Evolutionary conservation across 1,140 invertebrate genomes (phyloP), one percentile per base, ranked within the genome.

Genomic region (Caenorhabditis tropicalis): DNA sequence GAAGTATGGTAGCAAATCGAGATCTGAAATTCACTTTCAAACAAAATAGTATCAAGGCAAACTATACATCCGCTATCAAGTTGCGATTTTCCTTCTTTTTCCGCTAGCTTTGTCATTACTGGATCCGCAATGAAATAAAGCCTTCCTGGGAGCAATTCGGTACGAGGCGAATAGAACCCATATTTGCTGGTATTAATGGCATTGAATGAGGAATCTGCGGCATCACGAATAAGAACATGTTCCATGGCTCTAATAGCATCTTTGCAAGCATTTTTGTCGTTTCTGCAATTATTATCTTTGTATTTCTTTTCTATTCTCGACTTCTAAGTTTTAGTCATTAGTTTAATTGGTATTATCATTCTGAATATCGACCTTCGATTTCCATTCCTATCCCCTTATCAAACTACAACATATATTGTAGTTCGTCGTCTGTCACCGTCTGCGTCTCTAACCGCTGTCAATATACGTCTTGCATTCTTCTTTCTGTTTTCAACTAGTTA

Each of bases 381-480:
- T 65, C 33, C 36, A 12, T 29, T 33, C 21, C 19, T 65, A 36
- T 33, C 58, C 4, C 31, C 36, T 74, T 74, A 74, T 74, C 65
- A 74, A 9, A 46, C 65, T 74, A 74, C 65, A 74, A 74, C 65
- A 74, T 74, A 74, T 36, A 74, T 74, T 36, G 53, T 56, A 24
- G 53, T 56, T 56, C 31, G 31, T 10, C 36, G 12, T 43, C 65
- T 74, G 7, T 12, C 1, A 24, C 21, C 12, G n/a, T 74, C 65
- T 74, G 65, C 65, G 65, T 74, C 65, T 74, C 36, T 24, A n/a
- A n/a, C n/a, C n/a, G n/a, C n/a, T n/a, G n/a, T n/a, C n/a, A n/a
- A n/a, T n/a, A 24, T n/a, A 27, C 10, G 27, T 10, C 21, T 10
- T 56, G 6, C 10, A 19, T 56, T 27, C 24, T 56, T 27, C 29